Base-by-base conservation (phyloP, 1,140 invertebrate genomes). In the Trypoxylus dichotomus region DNA sequence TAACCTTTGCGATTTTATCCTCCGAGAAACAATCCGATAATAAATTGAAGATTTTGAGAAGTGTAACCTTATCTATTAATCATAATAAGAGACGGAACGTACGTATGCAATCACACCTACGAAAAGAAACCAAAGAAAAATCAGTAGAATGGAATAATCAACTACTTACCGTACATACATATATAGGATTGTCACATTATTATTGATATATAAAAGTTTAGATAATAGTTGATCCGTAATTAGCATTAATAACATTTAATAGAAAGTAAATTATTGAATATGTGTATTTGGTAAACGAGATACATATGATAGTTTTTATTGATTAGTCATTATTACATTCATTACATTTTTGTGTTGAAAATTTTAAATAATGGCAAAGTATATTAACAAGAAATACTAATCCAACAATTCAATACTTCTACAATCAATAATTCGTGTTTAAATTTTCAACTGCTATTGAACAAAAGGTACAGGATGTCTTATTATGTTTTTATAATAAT, bases 181-280 rank as follows among this genome's bases (percentile, higher is more conserved):
- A 80, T 77, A 80, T 79, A 77, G 80, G 42, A 82, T 83, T 79
- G 81, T 83, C 81, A 84, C 80, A 83, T 84, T 84, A 84, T 82
- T 82, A 82, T 81, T 83, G 78, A 83, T 80, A 80, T 79, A 84
- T 80, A 81, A 83, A 83, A 81, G 60, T 81, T 81, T 77, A 75
- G 79, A 79, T 80, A 76, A 83, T 84, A 84, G 82, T 83, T 84
- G 81, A 84, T 76, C 81, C 81, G 81, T 84, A 68, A 68, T 68
- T 68, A 68, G 60, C 3, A 68, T 68, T 68, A 68, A 68, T 68
- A 24, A 68, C 60, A 80, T 83, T 83, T 81, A 80, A 25, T 68
- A 68, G 60, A 68, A 29, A 24, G 19, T 78, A 78, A 74, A 72
- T 81, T 80, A 83, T 71, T 81, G 81, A 79, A 80, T 81, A 82